Evolutionary conservation across 1,140 invertebrate genomes (phyloP).

Genomic region (Zaprionus lachaisei): DNA sequence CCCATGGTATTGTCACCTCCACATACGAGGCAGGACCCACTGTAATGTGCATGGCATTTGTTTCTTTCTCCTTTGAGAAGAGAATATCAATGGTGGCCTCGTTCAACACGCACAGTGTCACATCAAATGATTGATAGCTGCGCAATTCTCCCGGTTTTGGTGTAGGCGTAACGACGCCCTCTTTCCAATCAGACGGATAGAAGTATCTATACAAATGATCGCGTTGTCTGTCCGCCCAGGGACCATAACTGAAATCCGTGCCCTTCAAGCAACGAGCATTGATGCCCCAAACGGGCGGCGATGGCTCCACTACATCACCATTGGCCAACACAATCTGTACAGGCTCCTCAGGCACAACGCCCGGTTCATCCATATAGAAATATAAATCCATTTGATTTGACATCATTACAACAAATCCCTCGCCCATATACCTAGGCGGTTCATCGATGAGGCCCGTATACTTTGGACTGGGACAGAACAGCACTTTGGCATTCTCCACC

Average conservation of each 20-base stretch:
- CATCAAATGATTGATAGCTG: slow-evolving; percentile 95
- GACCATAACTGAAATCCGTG: slow-evolving; percentile 98
- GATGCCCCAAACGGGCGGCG: slow-evolving; percentile 96
- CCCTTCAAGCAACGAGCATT: slow-evolving; percentile 98
- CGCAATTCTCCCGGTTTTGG: slow-evolving; percentile 94
- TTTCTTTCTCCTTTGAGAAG: slow-evolving; percentile 98
- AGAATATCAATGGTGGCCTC: slow-evolving; percentile 97
- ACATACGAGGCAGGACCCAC: slow-evolving; percentile 96
- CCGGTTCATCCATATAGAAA: slow-evolving; percentile 98
- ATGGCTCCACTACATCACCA: slow-evolving; percentile 95
- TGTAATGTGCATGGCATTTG: slow-evolving; percentile 97
- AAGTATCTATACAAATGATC: slow-evolving; percentile 98
- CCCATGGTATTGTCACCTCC: slow-evolving; percentile 98
- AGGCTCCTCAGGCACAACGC: slow-evolving; percentile 94
- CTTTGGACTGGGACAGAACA: slow-evolving; percentile 96
- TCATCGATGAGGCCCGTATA: slow-evolving; percentile 97
- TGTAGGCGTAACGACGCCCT: slow-evolving; percentile 90
- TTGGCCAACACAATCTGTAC: slow-evolving; percentile 95
- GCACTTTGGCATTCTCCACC: slow-evolving; percentile 97
- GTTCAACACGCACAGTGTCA: slow-evolving; percentile 94
- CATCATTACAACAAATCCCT: slow-evolving; percentile 98
- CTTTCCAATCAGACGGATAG: slow-evolving; percentile 95
- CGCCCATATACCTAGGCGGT: slow-evolving; percentile 95
- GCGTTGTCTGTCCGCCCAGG: slow-evolving; percentile 98
- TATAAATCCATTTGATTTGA: slow-evolving; percentile 97